Evolutionary conservation across 1,140 invertebrate species (phyloP).

Genomic region (Drosophila malerkotliana): DNA sequence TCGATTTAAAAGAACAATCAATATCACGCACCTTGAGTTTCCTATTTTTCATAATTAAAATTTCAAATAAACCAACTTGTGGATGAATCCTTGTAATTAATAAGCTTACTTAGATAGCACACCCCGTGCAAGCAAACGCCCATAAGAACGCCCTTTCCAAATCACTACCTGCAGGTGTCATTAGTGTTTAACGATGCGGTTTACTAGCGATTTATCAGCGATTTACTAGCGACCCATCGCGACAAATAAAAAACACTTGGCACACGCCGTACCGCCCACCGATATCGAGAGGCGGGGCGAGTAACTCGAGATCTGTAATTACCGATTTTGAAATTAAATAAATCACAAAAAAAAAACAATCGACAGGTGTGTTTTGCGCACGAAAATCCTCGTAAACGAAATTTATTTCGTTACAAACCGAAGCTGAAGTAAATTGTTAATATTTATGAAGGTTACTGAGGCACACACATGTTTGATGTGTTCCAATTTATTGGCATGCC

Average conservation of each 20-base stretch:
- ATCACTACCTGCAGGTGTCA: conserved; percentile 32
- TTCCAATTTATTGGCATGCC: conserved; percentile 46
- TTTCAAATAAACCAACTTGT: not conserved
- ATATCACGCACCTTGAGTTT: not conserved
- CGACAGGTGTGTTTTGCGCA: conserved; percentile 35
- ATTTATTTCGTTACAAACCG: conserved; percentile 12
- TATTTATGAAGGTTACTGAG: conserved; percentile 69
- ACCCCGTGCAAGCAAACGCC: conserved; percentile 2
- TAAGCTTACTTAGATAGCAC: conserved; percentile 14
- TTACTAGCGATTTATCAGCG: conserved; percentile 58
- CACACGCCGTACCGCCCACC: conserved; percentile 7
- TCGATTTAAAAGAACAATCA: not conserved
- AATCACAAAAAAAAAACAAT: conserved; percentile 19
- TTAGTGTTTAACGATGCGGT: conserved; percentile 67
- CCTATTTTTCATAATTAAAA: not conserved
- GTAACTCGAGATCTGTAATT: conserved; percentile 19
- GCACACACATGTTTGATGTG: conserved; percentile 29
- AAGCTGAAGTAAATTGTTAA: conserved; percentile 48
- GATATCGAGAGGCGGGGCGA: conserved; percentile 7
- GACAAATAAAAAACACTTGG: conserved; percentile 14
- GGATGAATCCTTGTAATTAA: conserved; percentile 13
- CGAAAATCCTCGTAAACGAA: conserved; percentile 36
- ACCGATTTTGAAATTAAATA: conserved; percentile 21
- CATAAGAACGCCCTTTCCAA: conserved; percentile 4
- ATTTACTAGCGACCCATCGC: conserved; percentile 38